phyloP scores from a whole-genome alignment of 2,888 invertebrate species.

The Machimus atricapillus region DNA sequence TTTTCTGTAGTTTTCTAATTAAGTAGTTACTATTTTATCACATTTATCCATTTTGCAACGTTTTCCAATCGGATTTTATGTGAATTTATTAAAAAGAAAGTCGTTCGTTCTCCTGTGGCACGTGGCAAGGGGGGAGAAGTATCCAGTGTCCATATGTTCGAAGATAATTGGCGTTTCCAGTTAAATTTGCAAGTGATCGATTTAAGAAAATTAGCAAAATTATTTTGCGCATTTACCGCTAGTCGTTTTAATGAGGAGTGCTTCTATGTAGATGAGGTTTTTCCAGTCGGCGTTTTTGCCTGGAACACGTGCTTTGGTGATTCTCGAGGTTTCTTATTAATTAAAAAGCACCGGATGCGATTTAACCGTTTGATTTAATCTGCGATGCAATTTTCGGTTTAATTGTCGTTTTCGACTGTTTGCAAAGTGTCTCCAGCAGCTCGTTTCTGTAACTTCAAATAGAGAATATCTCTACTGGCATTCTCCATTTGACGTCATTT shows the following conservation, averaged over 20 bases:
- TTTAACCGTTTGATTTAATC: not conserved
- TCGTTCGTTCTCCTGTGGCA: not conserved
- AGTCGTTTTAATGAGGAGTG: not conserved
- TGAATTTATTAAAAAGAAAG: not conserved
- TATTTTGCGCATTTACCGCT: not conserved
- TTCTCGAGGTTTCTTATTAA: not conserved
- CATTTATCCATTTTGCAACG: slow-evolving; percentile 28
- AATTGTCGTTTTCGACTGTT: not conserved
- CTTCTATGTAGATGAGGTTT: not conserved
- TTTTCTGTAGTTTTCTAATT: slow-evolving; percentile 20
- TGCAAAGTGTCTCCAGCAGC: not conserved
- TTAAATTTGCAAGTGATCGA: not conserved
- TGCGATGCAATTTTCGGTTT: not conserved
- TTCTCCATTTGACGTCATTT: no score
- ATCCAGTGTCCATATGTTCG: not conserved
- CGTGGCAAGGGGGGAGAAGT: not conserved
- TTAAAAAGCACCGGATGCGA: not conserved
- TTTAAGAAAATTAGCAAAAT: not conserved
- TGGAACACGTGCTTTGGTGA: slow-evolving; percentile 19
- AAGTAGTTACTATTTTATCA: not conserved
- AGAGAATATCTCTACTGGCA: no score
- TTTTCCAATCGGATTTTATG: not conserved
- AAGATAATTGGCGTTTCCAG: not conserved
- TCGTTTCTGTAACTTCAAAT: no score
- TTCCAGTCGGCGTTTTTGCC: not conserved